Conservation (phyloP, 2,797 vertebrate species). For the Odontamblyopus lacepedii region DNA sequence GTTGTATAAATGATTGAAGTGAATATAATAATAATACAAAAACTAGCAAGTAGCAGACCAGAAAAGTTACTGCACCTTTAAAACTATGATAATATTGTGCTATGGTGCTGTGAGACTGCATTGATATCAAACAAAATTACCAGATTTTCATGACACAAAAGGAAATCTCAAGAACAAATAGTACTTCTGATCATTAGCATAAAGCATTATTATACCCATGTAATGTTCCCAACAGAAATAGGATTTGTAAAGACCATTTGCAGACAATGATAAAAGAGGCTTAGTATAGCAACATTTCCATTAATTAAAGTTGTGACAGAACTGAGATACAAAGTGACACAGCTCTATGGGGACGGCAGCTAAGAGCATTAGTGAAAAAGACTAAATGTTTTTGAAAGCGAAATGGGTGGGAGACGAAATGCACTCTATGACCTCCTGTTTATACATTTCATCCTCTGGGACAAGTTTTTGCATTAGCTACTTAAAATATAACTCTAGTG, state of each 20-base stretch:
- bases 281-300: background rate
- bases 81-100: background rate
- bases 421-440: conserved; percentile 18
- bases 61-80: too few relatives aligned
- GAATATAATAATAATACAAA: too few relatives aligned
- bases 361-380: conserved; percentile 13
- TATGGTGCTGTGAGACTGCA: background rate
- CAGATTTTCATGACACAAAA: background rate
- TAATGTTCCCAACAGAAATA: conserved; percentile 1
- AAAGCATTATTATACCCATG: background rate
- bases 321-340: conserved; percentile 7
- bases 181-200: background rate
- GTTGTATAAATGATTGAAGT: too few relatives aligned
- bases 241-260: background rate
- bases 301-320: background rate
- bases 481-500: conserved; percentile 34
- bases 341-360: background rate
- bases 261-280: conserved; percentile 19
- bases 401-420: conserved; percentile 5
- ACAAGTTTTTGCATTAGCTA: conserved; percentile 29
- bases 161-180: background rate
- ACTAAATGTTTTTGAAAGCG: conserved; percentile 7
- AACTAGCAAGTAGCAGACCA: too few relatives aligned
- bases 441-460: conserved; percentile 19
- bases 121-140: background rate